phyloP scores from a whole-genome alignment of 1,140 invertebrate genomes.

The Drosophila sp. region DNA sequence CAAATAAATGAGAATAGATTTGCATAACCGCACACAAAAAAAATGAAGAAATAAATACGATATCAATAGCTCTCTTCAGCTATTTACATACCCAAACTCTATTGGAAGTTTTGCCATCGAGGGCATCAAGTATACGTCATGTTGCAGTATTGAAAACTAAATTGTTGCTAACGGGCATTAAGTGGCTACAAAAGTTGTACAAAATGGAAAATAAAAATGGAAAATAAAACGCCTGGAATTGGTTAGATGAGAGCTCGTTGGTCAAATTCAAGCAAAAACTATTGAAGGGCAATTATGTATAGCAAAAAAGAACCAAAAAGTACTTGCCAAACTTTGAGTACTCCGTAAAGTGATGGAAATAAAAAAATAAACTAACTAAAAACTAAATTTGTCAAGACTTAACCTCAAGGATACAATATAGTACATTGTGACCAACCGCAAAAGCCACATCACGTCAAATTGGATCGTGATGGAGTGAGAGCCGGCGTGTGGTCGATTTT shows the following conservation, averaged over 20 bases:
- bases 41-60: constrained; percentile 25
- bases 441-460: constrained; percentile 25
- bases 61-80: constrained; percentile 34
- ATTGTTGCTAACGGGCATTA: constrained; percentile 56
- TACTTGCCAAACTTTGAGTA: constrained; percentile 26
- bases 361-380: constrained; percentile 6
- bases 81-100: constrained; percentile 55
- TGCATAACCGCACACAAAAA: constrained; percentile 5
- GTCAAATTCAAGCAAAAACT: constrained; percentile 28
- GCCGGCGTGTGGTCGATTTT: neutral
- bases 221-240: neutral
- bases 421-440: constrained; percentile 12
- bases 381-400: constrained; percentile 4
- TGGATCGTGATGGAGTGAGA: neutral
- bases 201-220: constrained; percentile 26
- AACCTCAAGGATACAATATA: neutral
- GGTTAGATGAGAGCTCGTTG: constrained; percentile 23
- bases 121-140: constrained; percentile 51
- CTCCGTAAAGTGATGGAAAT: constrained; percentile 1
- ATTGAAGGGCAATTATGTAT: constrained; percentile 41
- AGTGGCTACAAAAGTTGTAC: constrained; percentile 50
- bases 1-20: neutral
- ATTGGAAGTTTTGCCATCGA: constrained; percentile 46
- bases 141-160: constrained; percentile 37
- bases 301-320: constrained; percentile 2